Conservation (phyloP, 2,797 vertebrate species). For the Acanthopagrus latus region DNA sequence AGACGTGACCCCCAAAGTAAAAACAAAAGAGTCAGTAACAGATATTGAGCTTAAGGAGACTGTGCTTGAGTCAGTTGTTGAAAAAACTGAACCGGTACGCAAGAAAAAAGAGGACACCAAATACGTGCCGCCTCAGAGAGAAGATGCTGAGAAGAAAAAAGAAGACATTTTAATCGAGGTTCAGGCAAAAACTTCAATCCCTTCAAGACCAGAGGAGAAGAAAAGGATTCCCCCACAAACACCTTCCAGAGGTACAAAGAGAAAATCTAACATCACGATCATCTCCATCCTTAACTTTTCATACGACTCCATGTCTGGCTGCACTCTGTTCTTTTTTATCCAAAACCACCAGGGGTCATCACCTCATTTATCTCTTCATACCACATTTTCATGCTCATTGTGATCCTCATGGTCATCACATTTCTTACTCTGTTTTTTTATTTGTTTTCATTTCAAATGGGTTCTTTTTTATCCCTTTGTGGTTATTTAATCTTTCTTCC, state of each 20-base stretch:
- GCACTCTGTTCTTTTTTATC: slow-evolving; percentile 18
- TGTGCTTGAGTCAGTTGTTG: neutral
- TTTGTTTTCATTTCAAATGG: neutral
- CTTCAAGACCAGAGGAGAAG: slow-evolving; percentile 41
- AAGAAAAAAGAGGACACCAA: slow-evolving; percentile 18
- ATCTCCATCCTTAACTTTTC: slow-evolving; percentile 23
- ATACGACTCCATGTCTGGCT: slow-evolving; percentile 10
- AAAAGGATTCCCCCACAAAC: slow-evolving; percentile 39
- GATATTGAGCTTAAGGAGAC: slow-evolving; percentile 29
- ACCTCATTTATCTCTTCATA: slow-evolving; percentile 23
- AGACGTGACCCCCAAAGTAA: neutral
- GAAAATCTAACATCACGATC: slow-evolving; percentile 33
- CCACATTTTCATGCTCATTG: neutral
- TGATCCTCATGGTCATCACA: neutral
- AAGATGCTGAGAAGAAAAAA: slow-evolving; percentile 3
- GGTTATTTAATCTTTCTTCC: slow-evolving; percentile 9
- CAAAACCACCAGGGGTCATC: neutral
- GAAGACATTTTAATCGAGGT: slow-evolving; percentile 23
- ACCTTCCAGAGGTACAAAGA: slow-evolving; percentile 70
- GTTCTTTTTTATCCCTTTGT: slow-evolving; percentile 29
- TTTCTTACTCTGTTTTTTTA: neutral
- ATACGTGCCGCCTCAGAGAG: slow-evolving; percentile 11
- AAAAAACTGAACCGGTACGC: neutral
- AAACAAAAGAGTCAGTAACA: slow-evolving; percentile 50
- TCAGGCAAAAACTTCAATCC: slow-evolving; percentile 25